phyloP scores from a whole-genome alignment of 2,113 vertebrate genomes.

The Gulo gulo region DNA sequence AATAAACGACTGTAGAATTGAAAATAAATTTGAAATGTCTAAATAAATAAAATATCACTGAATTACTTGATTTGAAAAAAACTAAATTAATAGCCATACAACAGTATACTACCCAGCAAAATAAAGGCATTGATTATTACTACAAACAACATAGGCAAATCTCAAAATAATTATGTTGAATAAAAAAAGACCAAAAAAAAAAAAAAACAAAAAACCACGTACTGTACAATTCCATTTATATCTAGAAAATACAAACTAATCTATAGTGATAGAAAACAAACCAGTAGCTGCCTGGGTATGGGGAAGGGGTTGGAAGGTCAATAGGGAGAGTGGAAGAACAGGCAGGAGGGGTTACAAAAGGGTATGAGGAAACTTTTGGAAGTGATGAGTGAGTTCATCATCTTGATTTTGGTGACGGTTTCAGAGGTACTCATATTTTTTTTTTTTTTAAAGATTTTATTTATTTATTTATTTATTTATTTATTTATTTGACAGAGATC shows the following conservation, averaged over 20 bases:
- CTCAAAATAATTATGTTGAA: background rate
- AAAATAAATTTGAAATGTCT: background rate
- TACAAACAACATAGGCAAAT: background rate
- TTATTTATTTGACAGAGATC: too few species aligned
- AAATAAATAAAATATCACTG: background rate
- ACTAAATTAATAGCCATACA: background rate
- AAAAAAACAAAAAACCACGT: background rate
- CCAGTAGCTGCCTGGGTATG: background rate
- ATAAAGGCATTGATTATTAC: slow-evolving; percentile 2
- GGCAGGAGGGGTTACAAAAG: background rate
- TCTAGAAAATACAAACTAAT: background rate
- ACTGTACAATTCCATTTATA: background rate
- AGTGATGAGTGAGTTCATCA: background rate
- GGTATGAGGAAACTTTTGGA: background rate
- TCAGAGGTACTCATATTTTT: background rate
- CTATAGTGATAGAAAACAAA: background rate
- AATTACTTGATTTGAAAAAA: slow-evolving; percentile 5
- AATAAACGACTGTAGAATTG: background rate
- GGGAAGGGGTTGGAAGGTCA: background rate
- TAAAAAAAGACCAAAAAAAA: background rate
- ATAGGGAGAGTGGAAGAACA: background rate
- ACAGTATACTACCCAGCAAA: slow-evolving; percentile 14
- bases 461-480: too few species aligned
- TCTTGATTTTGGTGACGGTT: background rate
- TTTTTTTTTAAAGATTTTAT: too few species aligned